Percentiles rank a stretch among this genome's conserved stretches.
Conservation (phyloP, 2,888 invertebrate species). For the Drosophila acutilabella region DNA sequence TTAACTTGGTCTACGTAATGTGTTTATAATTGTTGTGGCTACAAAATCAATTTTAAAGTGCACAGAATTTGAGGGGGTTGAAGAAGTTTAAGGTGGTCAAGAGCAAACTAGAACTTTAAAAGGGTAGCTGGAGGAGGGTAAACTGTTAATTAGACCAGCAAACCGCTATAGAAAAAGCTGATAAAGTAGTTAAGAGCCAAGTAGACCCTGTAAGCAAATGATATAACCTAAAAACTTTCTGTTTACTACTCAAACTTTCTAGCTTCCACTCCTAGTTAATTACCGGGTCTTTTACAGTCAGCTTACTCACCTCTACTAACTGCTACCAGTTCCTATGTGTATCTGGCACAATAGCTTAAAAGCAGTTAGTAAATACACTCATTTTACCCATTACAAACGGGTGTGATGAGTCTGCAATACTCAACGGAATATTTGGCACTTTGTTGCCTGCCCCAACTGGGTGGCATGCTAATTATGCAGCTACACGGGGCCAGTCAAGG, state of each 20-base stretch:
- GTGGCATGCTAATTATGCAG: constrained; percentile 46
- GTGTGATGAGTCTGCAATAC: constrained; percentile 5
- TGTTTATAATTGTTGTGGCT: constrained; percentile 56
- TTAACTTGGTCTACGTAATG: constrained; percentile 25
- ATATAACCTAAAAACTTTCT: too few species aligned
- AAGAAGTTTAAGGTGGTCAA: too few species aligned
- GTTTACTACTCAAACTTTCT: too few species aligned
- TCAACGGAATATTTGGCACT: constrained; percentile 17
- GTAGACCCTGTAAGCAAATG: too few species aligned
- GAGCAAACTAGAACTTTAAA: too few species aligned
- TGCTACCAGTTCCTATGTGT: background rate
- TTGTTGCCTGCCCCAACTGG: constrained; percentile 1
- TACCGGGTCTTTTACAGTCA: too few species aligned
- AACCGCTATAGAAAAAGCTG: too few species aligned
- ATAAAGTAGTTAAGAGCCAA: too few species aligned
- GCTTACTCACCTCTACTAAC: background rate
- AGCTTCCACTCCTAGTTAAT: too few species aligned
- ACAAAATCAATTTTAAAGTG: constrained; percentile 51
- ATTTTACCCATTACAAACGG: background rate
- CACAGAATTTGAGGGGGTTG: background rate
- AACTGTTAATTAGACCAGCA: too few species aligned
- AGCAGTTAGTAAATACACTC: background rate
- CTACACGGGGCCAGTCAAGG: constrained; percentile 10
- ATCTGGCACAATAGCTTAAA: background rate
- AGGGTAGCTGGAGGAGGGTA: too few species aligned